Evolutionary conservation across 1,140 invertebrate genomes (phyloP), one percentile per base, ranked within the genome.

Genomic region (Contarinia nasturtii): DNA sequence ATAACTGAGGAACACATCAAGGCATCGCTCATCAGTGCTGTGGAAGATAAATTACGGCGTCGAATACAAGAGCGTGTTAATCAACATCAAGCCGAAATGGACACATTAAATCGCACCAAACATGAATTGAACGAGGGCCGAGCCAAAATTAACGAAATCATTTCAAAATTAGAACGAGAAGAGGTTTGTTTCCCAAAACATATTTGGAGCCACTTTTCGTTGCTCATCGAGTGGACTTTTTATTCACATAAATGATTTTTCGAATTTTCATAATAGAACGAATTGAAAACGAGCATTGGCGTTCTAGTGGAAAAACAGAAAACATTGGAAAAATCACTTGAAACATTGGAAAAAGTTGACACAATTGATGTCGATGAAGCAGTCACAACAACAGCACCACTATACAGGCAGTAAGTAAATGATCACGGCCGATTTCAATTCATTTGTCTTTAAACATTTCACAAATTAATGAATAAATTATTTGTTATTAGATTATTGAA

Each of bases 1-100:
- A 92, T 97, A 40, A 87, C 89, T 38, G 88, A 95, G 58, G 90
- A 94, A 59, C 91, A 96, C 60, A 89, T 98, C 43, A 79, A 87
- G 57, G 86, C 84, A 38, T 97, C 93, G 20, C 67, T 98, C 10
- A 64, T 96, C 2, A 91, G 88, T 44, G 94, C 93, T 15, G 86
- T 96, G 1, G 88, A 94, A 67, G 92, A 98, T 60, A 95, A 94
- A 69, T 55, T 98, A 45, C 17, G 22, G 4, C 58, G 87, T 48
- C 74, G 82, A 49, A 70, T 97, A 40, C 80, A 85, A 50, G 93
- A 98, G 60, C 81, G 86, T 57, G 84, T 86, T 53, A 83, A 82
- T 50, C 87, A 93, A 63, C 77, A 84, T 52, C 76, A 88, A 69
- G 91, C 88, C 14, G 92, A 96, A 67, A 72, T 94, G 50, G 86